Percentiles rank a stretch among this genome's conserved stretches.
phyloP scores from a whole-genome alignment of 2,797 vertebrate species.

The Neoniphon sammara region DNA sequence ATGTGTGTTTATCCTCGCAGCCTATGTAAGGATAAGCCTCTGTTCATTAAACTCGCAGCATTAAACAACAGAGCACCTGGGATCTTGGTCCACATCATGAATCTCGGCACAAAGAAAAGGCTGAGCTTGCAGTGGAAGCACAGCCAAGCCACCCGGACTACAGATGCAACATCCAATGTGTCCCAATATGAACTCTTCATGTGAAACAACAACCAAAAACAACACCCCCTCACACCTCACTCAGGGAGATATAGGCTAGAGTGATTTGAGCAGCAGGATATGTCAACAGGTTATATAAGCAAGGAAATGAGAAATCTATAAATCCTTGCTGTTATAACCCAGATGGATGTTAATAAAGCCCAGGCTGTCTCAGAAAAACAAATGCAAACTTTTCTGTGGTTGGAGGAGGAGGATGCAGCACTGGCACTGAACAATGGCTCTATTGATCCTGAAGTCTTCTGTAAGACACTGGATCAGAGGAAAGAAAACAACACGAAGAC shows the following conservation, averaged over 20 bases:
- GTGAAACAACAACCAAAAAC: conserved; percentile 40
- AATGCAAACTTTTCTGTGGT: neutral
- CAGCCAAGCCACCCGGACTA: conserved; percentile 35
- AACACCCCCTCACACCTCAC: conserved; percentile 12
- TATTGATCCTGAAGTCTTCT: conserved; percentile 14
- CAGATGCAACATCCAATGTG: conserved; percentile 35
- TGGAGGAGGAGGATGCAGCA: conserved; percentile 22
- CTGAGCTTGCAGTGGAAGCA: conserved; percentile 56
- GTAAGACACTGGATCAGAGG: neutral
- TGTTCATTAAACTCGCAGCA: conserved; percentile 64
- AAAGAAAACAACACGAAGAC: neutral
- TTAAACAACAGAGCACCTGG: conserved; percentile 65
- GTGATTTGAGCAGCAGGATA: conserved; percentile 6
- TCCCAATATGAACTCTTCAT: conserved; percentile 48
- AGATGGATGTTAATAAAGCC: conserved; percentile 10
- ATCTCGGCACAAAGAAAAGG: conserved; percentile 60
- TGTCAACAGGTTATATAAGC: conserved; percentile 31
- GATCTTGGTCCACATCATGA: conserved; percentile 64
- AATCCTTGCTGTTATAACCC: conserved; percentile 13
- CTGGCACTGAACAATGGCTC: conserved; percentile 6
- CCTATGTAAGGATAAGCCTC: conserved; percentile 63
- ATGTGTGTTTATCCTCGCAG: too few species aligned
- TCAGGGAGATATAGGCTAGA: neutral
- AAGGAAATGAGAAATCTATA: conserved; percentile 37
- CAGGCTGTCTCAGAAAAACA: conserved; percentile 13